Evolutionary conservation across 2,113 vertebrate genomes (phyloP).

Genomic region (Coregonus clupeaformis): DNA sequence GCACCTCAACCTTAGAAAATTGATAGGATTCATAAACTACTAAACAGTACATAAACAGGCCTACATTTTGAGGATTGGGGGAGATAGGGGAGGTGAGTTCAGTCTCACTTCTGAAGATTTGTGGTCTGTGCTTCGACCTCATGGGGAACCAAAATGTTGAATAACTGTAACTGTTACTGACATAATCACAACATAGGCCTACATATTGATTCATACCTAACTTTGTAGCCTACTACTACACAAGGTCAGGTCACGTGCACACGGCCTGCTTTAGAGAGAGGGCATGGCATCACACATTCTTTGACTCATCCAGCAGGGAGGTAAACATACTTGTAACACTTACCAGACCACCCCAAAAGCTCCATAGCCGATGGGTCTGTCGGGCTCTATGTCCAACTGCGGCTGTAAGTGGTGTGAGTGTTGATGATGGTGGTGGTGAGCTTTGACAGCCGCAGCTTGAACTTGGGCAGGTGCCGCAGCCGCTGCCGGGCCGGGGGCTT

Average conservation of each 20-base stretch:
- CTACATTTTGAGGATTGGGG: not conserved
- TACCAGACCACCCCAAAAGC: slow-evolving; percentile 99
- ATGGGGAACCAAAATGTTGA: not conserved
- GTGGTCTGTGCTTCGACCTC: not conserved
- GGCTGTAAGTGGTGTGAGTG: slow-evolving; percentile 89
- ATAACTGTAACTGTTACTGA: not conserved
- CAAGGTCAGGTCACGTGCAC: not conserved
- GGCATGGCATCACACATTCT: not conserved
- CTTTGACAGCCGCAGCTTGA: slow-evolving; percentile 90
- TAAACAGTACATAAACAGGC: no score
- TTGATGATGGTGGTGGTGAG: slow-evolving; percentile 92
- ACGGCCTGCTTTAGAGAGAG: not conserved
- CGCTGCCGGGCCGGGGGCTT: slow-evolving; percentile 90
- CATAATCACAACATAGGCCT: no score
- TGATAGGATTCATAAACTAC: no score
- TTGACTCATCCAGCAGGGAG: not conserved
- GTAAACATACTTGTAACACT: slow-evolving; percentile 51
- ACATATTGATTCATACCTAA: not conserved
- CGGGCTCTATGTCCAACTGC: slow-evolving; percentile 96
- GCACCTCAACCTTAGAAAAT: no score
- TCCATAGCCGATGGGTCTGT: slow-evolving; percentile 97
- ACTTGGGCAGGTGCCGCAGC: slow-evolving; percentile 91
- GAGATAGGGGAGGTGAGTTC: not conserved
- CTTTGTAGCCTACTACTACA: not conserved
- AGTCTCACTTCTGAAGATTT: not conserved